Evolutionary conservation across 2,113 vertebrate genomes (phyloP), one percentile per base, ranked within the genome.

Genomic region (Actinemys pallida): DNA sequence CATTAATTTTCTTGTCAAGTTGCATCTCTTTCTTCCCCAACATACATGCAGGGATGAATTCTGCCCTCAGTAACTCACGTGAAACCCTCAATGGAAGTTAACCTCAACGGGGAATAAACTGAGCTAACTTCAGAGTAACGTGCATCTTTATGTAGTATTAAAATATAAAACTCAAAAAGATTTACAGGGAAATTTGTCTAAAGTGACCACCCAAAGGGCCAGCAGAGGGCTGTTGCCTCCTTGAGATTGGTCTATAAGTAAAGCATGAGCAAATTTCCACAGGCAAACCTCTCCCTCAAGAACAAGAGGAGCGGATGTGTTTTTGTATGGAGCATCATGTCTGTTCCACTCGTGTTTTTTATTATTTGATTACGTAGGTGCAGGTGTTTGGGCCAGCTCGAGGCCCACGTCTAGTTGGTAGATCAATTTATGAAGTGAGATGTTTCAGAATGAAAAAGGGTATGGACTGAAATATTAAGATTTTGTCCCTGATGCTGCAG

Each of bases 401-500:
- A 25, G 59, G 47, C 57, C 35, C 5, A 42, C 72, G 17, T 12
- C 72, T 84, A 90, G 83, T 57, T 52, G 52, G 29, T 19, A 84
- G 59, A 45, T 35, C 42, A 8, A 13, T 29, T 75, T 84, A 29
- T n/a, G 84, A 96, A 94, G 75, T 31, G 31, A 89, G 83, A 90
- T 84, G 52, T 69, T 94, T 94, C 27, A 7, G 10, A 56, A 89
- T 59, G 10, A 91, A 92, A 94, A 85, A 2, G 19, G 0, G 19
- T 22, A 90, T 87, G 39, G 90, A 87, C 81, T 49, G 52, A 59
- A 75, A 82, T 56, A 56, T 56, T 56, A 25, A 24, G 54, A 14
- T 85, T 89, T 94, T 92, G 10, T 16, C 86, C 91, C 49, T 47
- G 89, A 80, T 49, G 90, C 93, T 93, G 25, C 12, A 93, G 81